Evolutionary conservation across 64 coral and sea anemone species (phyloP), one percentile per base, ranked within the genome.

Genomic region (Dendrophyllia cribrosa): DNA sequence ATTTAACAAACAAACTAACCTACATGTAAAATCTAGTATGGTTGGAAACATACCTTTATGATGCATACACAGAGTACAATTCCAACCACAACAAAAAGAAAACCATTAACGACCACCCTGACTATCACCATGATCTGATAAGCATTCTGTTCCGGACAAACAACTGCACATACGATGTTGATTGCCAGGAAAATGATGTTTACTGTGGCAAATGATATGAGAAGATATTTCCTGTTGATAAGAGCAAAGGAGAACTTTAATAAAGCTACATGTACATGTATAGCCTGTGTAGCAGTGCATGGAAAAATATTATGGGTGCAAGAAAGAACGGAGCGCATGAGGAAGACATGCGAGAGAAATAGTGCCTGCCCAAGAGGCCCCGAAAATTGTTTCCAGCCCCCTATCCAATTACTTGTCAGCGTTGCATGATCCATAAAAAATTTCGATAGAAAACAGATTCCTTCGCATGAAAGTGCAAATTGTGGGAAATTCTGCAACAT

Each of bases 41-140:
- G 13, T 63, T 17, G 2, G 17, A 67, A 48, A 67, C 64, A 70
- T 45, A 99, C 97, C 97, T 99, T 99, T 65, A 91, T 93, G 70
- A 99, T 89, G 43, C 93, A 95, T 19, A 93, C 52, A 45, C 94
- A 93, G 19, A 99, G 97, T 44, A 90, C 89, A 88, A 99, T 69
- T 51, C 94, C 94, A 59, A 89, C 90, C 12, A 99, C 64, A 25
- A 99, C 93, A 75, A 99, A 99, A 13, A 99, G 88, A 51, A 84
- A 76, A 62, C 95, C 90, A 86, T 99, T 99, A 9, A 99, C 78
- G 43, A 99, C 78, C 59, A 99, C 97, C 87, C 97, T 85, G 46
- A 74, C 76, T 51, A 99, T 89, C 0, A 99, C 94, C 43, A 99
- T 59, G 19, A 82, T 94, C 20, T 88, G 66, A 64, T 86, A 71